phyloP scores from a whole-genome alignment of 2,113 vertebrate genomes.

The Marcusenius ussheri region DNA sequence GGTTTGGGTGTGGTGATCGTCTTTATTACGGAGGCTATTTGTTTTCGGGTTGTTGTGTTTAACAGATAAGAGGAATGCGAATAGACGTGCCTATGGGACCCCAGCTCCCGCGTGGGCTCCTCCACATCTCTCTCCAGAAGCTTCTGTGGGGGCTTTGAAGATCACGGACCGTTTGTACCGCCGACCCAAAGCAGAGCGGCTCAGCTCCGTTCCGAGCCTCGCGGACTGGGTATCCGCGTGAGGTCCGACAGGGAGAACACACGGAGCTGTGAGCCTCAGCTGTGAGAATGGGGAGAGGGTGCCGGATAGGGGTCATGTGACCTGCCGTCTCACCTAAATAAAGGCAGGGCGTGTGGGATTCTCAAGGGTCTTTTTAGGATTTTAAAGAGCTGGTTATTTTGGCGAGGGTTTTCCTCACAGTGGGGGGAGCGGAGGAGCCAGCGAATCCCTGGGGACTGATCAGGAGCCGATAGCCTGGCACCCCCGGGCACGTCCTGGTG shows the following conservation, averaged over 20 bases:
- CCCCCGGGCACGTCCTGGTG: neutral
- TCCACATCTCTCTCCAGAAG: neutral
- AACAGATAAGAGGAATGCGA: neutral
- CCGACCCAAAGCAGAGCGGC: neutral
- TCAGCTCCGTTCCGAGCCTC: neutral
- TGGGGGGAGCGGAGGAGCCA: neutral
- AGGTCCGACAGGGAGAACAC: neutral
- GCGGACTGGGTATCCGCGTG: neutral
- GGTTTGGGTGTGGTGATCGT: neutral
- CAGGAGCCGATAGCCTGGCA: neutral
- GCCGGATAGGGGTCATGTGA: neutral
- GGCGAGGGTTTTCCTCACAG: neutral
- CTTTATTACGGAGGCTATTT: neutral
- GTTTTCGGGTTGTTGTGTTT: neutral
- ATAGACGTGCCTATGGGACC: neutral
- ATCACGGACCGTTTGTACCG: neutral
- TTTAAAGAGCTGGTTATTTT: neutral
- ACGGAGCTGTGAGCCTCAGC: neutral
- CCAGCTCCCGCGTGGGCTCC: neutral
- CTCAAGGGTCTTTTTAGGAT: neutral
- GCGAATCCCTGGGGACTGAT: neutral
- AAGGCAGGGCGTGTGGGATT: neutral
- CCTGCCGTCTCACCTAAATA: neutral
- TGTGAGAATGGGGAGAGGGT: no score
- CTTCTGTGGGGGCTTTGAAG: constrained; percentile 3